These are phyloP conservation scores for Bos indicus DNA, from an alignment of 2,113 vertebrate species.

Conservation along the genomic window DNA sequence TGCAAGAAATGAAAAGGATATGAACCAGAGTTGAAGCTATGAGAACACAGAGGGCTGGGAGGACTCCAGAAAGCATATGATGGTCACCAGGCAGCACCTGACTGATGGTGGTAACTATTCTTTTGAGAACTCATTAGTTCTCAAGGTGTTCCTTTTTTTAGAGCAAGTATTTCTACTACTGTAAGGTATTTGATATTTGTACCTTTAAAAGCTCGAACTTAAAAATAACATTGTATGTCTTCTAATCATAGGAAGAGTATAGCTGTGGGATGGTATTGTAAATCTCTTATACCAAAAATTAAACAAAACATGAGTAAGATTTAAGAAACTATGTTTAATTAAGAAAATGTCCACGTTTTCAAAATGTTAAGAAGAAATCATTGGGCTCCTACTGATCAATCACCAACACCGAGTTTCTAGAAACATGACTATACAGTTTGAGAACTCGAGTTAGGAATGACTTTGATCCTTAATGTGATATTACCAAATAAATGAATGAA, in stretches of 20 bases:
- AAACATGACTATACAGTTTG: neutral
- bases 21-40: neutral
- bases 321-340: slow-evolving; percentile 6
- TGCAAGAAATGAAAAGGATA: neutral
- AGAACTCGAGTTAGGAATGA: neutral
- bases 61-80: neutral
- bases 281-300: neutral
- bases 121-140: neutral
- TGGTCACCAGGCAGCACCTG: neutral
- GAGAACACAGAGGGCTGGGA: neutral
- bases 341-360: neutral
- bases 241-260: neutral
- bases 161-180: neutral
- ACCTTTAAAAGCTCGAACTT: neutral
- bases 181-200: neutral
- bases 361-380: neutral
- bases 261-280: neutral
- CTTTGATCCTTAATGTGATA: neutral
- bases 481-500: slow-evolving; percentile 1
- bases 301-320: slow-evolving; percentile 2
- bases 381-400: neutral
- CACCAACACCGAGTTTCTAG: neutral
- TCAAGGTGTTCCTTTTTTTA: neutral
- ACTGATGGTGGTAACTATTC: neutral
- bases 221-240: neutral